These are phyloP conservation scores for Apodemus sylvaticus DNA, from an alignment of 2,113 vertebrate genomes.

Conservation along the genomic window DNA sequence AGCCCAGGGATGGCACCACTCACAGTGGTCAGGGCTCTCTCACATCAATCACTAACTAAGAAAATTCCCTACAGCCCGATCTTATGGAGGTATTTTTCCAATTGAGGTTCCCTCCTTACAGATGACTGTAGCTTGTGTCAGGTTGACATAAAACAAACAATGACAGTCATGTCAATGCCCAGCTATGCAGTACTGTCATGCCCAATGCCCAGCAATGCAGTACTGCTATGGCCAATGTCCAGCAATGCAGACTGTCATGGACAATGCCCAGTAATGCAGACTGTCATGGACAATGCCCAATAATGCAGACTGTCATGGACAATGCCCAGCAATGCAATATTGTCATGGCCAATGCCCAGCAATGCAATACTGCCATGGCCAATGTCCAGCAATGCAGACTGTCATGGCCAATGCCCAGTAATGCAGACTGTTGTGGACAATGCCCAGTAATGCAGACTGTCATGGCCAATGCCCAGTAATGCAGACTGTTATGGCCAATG, in stretches of 20 bases:
- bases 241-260: background rate
- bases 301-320: too few species aligned
- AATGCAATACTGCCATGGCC: too few species aligned
- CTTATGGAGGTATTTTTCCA: background rate
- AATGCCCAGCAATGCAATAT: rapidly evolving
- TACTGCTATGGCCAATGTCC: rapidly evolving
- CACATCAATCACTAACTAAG: background rate
- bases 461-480: background rate
- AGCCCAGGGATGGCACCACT: background rate
- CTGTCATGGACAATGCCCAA: background rate
- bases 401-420: background rate
- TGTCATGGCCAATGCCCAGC: too few species aligned
- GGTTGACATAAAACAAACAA: background rate
- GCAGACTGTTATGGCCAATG: too few species aligned
- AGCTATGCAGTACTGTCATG: background rate
- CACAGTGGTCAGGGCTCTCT: too few species aligned
- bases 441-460: background rate
- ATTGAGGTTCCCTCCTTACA: background rate
- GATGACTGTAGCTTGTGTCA: background rate
- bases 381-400: background rate
- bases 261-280: background rate
- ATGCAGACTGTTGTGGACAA: too few species aligned
- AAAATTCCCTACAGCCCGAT: background rate
- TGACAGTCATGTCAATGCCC: background rate
- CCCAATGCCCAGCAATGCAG: background rate